Percentiles rank a stretch among this genome's conserved stretches.
phyloP scores from a whole-genome alignment of 1,140 invertebrate genomes.

The Meloidogyne floridensis region DNA sequence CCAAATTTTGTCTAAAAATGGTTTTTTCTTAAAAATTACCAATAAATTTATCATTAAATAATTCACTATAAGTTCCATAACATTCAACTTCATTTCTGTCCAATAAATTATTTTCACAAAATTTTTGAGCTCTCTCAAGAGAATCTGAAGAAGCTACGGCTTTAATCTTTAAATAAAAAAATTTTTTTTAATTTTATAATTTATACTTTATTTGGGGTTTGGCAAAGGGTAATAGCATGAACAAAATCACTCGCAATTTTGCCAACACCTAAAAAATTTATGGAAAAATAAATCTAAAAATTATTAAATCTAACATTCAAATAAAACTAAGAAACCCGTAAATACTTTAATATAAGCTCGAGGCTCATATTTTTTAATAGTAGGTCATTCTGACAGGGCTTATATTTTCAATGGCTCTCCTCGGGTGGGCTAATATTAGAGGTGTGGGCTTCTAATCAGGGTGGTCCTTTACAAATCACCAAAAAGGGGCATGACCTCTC shows the following conservation, averaged over 20 bases:
- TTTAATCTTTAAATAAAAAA: constrained; percentile 4
- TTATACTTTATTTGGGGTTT: constrained; percentile 26
- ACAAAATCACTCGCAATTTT: constrained; percentile 28
- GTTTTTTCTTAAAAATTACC: constrained; percentile 8
- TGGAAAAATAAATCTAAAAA: no score
- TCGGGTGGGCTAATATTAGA: no score
- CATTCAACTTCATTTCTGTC: constrained; percentile 24
- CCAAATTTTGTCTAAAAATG: no score
- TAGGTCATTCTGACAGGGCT: no score
- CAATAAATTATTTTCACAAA: constrained; percentile 3
- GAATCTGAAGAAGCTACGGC: constrained; percentile 23
- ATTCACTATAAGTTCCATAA: constrained; percentile 35
- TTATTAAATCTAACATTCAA: no score
- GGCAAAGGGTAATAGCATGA: constrained; percentile 11
- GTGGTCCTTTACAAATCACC: no score
- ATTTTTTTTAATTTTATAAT: constrained; percentile 10
- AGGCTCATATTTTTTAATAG: no score
- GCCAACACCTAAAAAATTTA: constrained; percentile 11
- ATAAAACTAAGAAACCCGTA: no score
- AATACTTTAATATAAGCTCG: no score
- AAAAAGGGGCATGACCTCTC: no score
- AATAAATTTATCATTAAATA: constrained; percentile 29
- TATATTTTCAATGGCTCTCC: no score
- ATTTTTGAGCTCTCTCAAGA: constrained; percentile 21
- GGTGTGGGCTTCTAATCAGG: no score